Base-by-base conservation (phyloP, 2,797 vertebrate species). In the Rhodeus uyekii region DNA sequence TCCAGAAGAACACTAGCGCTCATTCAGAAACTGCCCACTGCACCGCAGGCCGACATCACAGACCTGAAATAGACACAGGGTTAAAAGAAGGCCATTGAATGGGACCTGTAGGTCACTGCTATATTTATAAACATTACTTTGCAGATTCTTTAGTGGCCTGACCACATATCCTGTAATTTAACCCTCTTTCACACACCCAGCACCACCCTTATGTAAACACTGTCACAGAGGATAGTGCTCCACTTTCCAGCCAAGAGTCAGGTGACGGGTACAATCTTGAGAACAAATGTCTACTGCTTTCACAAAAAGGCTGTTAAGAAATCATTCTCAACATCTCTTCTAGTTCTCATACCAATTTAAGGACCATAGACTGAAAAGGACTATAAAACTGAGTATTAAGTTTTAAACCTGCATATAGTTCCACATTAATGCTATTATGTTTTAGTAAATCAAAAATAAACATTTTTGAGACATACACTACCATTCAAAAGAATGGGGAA, bases 111-210 rank as follows among this genome's bases (percentile, higher is more conserved):
- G 87, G 88, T 90, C 89, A 89, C 79, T 74, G 79, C 88, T 90
- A 89, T 89, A 88, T 90, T 90, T 88, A 88, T 83, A 84, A 87
- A 87, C 87, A 89, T 90, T 84, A 89, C 85, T 84, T 84, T 64
- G 87, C 89, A 88, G 83, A 82, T 87, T 86, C 86, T 88, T 86
- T 85, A 85, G 86, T 82, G 83, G 83, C 83, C 85, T 83, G 78
- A 86, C 87, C 86, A 81, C 86, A 87, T 86, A 86, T 89, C 84
- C 87, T 88, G 85, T 86, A 85, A 90, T 86, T 88, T 84, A 76
- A 83, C 72, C 84, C 82, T 82, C 58, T 68, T 69, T 67, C 63
- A 76, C 79, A 79, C 81, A 79, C 76, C 79, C 81, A 76, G 81
- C 73, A 69, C 73, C 79, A 85, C 86, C 80, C 83, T 80, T 39